phyloP scores from a whole-genome alignment of 2,113 vertebrate species.

The Myotis davidii region DNA sequence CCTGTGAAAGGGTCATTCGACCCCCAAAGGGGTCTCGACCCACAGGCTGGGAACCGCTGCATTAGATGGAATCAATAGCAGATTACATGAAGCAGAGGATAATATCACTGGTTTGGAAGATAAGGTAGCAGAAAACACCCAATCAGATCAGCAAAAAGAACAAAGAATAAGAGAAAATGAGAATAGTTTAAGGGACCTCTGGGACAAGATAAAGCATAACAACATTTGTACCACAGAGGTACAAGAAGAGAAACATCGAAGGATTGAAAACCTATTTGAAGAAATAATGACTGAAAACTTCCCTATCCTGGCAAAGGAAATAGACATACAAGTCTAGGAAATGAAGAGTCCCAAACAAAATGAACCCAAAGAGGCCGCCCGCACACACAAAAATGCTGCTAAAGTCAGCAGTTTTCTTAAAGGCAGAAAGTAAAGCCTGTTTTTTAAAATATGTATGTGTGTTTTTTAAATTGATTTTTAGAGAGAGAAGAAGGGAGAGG shows the following conservation, averaged over 20 bases:
- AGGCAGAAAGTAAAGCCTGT: constrained; percentile 52
- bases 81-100: not conserved
- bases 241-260: not conserved
- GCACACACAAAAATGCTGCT: not conserved
- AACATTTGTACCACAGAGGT: not conserved
- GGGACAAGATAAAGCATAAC: not conserved
- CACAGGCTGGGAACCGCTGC: too few relatives aligned
- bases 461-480: too few relatives aligned
- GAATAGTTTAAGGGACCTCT: not conserved
- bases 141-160: not conserved
- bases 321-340: not conserved
- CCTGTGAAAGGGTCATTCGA: too few relatives aligned
- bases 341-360: not conserved
- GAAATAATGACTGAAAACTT: not conserved
- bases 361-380: not conserved
- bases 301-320: not conserved
- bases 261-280: not conserved
- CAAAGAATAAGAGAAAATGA: not conserved
- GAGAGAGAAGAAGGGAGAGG: too few relatives aligned
- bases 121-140: not conserved
- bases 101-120: not conserved
- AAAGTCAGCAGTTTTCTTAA: constrained; percentile 58
- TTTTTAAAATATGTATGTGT: too few relatives aligned
- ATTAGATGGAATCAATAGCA: not conserved
- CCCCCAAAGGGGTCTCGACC: too few relatives aligned